Conservation (phyloP, 2,888 invertebrate genomes). For the Lasioglossum pauxillum region DNA sequence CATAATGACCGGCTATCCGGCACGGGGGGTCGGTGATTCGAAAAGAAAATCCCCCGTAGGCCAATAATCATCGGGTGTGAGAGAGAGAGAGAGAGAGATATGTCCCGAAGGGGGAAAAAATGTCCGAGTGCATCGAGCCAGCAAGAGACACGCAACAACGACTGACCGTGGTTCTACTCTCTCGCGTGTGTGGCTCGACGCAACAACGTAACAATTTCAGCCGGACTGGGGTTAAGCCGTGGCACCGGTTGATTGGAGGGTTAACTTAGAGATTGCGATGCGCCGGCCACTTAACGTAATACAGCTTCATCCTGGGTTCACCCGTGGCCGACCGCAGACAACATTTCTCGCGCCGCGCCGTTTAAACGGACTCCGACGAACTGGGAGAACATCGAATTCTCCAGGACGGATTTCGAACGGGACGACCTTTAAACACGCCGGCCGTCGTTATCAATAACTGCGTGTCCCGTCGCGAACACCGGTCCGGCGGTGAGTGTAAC, state of each 20-base stretch:
- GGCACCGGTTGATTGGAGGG: slow-evolving; percentile 40
- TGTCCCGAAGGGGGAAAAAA: not conserved
- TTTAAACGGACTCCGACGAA: slow-evolving; percentile 14
- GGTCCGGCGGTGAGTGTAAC: slow-evolving; percentile 58
- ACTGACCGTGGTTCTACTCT: not conserved
- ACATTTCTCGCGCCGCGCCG: not conserved
- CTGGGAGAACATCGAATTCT: not conserved
- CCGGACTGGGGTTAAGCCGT: not conserved
- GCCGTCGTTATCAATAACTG: slow-evolving; percentile 7
- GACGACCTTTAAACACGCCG: not conserved
- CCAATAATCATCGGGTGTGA: slow-evolving; percentile 33
- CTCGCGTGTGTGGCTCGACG: slow-evolving; percentile 1
- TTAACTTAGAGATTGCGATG: slow-evolving; percentile 31
- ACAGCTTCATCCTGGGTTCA: not conserved
- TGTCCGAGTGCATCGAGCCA: not conserved
- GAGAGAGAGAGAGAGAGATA: not conserved
- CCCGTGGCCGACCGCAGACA: not conserved
- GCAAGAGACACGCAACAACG: not conserved
- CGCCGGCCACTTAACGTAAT: slow-evolving; percentile 1
- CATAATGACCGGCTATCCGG: slow-evolving; percentile 31
- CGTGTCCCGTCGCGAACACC: not conserved
- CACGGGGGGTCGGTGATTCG: not conserved
- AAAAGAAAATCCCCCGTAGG: slow-evolving; percentile 12
- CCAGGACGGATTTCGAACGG: not conserved
- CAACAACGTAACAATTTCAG: slow-evolving; percentile 47